Evolutionary conservation across 2,888 invertebrate species (phyloP), one percentile per base, ranked within the genome.

Genomic region (Colostygia pectinataria): DNA sequence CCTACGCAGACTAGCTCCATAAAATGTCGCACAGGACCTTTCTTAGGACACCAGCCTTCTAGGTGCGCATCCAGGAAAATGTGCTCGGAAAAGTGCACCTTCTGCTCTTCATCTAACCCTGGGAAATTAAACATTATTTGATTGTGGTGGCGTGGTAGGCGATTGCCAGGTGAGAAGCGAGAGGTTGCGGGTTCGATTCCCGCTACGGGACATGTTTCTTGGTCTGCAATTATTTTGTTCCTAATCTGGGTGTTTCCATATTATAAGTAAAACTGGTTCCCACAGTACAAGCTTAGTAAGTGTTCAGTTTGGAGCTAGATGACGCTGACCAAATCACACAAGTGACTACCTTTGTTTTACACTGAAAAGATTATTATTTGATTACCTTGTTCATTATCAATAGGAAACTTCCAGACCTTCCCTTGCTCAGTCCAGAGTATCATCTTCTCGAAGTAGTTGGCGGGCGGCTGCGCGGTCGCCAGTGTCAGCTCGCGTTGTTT

Each of bases 1-100:
- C 99, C 99, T 0, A 95, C 93, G 63, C 96, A 95, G 0, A 99
- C 98, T 4, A 99, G 90, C 71, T 99, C 98, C 99, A 99, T 99
- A 77, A 98, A 99, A 80, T 99, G 97, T 4, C 98, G 92, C 58
- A 99, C 91, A 0, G 99, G 99, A 0, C 99, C 99, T 62, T 91
- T 93, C 33, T 89, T 91, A 0, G 99, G 99, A 75, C 99, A 99
- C 96, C 97, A 97, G 0, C 92, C 93, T 65, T 95, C 94, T 9
- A 99, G 89, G 73, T 96, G 94, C 9, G 93, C 90, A 54, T 99
- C 98, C 7, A 99, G 87, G 81, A 99, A 98, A 15, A 99, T 93
- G 76, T 99, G 99, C 61, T 99, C 98, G 0, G 97, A 94, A 79
- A 99, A 99, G 62, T 96, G 94, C 0, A 93, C 93, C 8, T 92